A percentile compares a stretch with the other conserved stretches of the same genome.
Conservation (phyloP, 2,888 invertebrate species). For the Dynastes maya region DNA sequence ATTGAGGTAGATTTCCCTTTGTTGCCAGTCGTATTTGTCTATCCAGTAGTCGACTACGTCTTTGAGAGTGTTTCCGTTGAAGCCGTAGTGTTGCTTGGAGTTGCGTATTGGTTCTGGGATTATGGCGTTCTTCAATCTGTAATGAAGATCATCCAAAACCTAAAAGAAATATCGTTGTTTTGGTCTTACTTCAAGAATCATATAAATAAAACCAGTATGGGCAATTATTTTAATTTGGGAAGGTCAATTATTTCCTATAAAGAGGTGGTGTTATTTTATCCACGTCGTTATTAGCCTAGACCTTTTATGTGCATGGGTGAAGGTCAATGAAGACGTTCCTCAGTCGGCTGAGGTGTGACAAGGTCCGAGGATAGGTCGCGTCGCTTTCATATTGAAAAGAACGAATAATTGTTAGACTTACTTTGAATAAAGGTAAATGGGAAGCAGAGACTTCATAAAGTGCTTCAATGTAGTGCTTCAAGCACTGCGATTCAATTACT, state of each 20-base stretch:
- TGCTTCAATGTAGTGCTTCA: no score
- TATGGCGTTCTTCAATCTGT: conserved; percentile 72
- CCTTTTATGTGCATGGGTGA: not conserved
- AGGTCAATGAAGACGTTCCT: not conserved
- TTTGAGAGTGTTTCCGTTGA: conserved; percentile 80
- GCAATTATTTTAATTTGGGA: no score
- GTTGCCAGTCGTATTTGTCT: conserved; percentile 79
- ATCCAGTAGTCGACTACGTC: conserved; percentile 84
- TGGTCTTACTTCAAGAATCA: not conserved
- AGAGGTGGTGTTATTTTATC: no score
- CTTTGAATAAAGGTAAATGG: no score
- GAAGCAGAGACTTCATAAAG: no score
- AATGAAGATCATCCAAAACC: conserved; percentile 73
- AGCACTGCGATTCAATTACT: no score
- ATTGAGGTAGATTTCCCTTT: conserved; percentile 77
- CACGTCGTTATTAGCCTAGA: not conserved
- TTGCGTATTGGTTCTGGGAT: conserved; percentile 76
- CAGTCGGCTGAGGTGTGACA: not conserved
- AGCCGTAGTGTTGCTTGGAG: conserved; percentile 85
- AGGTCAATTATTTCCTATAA: no score
- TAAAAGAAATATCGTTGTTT: conserved; percentile 54
- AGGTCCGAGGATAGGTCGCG: no score
- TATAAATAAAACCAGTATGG: not conserved
- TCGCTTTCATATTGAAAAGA: no score
- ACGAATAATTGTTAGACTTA: no score